Evolutionary conservation across 92 coral and sea anemone species (phyloP), one percentile per base, ranked within the genome.

Genomic region (Isaurus tuberculatus): DNA sequence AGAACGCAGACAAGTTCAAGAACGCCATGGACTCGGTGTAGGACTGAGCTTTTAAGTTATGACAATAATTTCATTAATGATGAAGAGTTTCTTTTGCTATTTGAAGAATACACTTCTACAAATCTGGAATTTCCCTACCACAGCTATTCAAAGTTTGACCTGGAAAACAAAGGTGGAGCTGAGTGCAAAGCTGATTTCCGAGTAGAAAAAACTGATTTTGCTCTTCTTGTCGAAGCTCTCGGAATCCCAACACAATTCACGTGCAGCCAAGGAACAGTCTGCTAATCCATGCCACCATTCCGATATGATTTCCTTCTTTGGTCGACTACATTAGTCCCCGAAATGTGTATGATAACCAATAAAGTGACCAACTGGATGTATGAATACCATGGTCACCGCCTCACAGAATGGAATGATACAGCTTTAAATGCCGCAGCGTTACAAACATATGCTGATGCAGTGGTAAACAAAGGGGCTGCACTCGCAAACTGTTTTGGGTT

Each of bases 301-400:
- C 43, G 72, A 66, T n/a, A 66, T 66, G 72, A 34, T 66, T 66
- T 66, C 72, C 17, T 19, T 66, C 43, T 66, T 66, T 66, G 72
- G 72, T 28, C 34, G 72, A n/a, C n/a, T n/a, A n/a, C n/a, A 66
- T 25, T 33, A 66, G 72, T 66, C n/a, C 72, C 72, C 34, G 72
- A 66, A 66, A 5, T 66, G 34, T 28, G 46, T 40, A 40, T 40
- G 46, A 40, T 40, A 40, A 0, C 46, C 11, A 40, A 40, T 40
- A 11, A 40, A 40, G 46, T 40, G 46, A 40, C 46, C 46, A 40
- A 40, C 46, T 40, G 67, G 67, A 61, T 61, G 67, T 1, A 61
- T 61, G 32, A 61, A 61, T 20, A 22, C 67, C 32, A 61, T 25
- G 25, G 67, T 26, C 67, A 61, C 67, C 67, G 67, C 67, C 67